phyloP scores from a whole-genome alignment of 2,113 vertebrate species.

The Pluvialis apricaria region DNA sequence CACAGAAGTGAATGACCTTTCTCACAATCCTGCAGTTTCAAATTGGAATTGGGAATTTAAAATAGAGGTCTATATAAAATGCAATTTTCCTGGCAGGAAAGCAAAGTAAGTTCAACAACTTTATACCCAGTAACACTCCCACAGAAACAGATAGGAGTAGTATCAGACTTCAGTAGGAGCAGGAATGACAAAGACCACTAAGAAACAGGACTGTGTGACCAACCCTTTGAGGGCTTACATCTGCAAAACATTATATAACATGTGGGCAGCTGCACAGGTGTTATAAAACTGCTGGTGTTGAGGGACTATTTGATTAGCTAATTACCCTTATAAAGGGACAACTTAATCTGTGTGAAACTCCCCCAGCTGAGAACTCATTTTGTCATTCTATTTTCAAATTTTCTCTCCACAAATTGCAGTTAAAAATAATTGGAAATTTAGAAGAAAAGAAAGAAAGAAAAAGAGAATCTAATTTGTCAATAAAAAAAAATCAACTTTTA shows the following conservation, averaged over 20 bases:
- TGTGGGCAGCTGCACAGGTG: constrained; percentile 54
- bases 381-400: constrained; percentile 49
- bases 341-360: constrained; percentile 61
- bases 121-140: background rate
- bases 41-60: background rate
- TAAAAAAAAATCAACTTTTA: constrained; percentile 72
- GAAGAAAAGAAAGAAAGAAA: constrained; percentile 1
- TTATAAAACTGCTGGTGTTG: constrained; percentile 69
- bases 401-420: constrained; percentile 63
- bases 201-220: background rate
- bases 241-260: constrained; percentile 51
- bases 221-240: constrained; percentile 4
- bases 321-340: constrained; percentile 70
- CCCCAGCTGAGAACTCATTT: constrained; percentile 51
- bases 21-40: background rate
- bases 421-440: constrained; percentile 72
- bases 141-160: background rate
- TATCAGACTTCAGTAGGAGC: background rate
- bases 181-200: background rate
- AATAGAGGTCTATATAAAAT: background rate
- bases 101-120: background rate
- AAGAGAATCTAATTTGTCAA: constrained; percentile 75
- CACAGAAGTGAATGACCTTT: background rate
- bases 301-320: constrained; percentile 72
- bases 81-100: background rate